These are phyloP conservation scores for Drepana falcataria DNA, from an alignment of 2,888 invertebrate species.

Conservation along the genomic window DNA sequence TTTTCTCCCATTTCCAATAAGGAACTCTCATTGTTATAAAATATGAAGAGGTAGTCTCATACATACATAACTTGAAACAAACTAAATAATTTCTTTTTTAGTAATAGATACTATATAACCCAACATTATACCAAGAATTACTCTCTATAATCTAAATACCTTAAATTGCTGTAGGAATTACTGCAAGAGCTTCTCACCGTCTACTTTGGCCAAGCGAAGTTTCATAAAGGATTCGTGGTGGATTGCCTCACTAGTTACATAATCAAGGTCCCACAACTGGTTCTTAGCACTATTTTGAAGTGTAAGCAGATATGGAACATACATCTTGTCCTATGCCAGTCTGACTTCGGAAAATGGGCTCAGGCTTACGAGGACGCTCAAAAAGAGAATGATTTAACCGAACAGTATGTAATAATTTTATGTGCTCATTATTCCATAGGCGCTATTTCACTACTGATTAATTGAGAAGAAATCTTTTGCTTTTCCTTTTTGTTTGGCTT, in stretches of 20 bases:
- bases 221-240: conserved; percentile 55
- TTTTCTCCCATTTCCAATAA: no score
- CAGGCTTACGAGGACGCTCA: conserved; percentile 51
- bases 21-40: no score
- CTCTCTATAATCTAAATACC: conserved; percentile 1
- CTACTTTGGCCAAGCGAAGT: conserved; percentile 46
- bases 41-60: no score
- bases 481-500: no score
- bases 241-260: conserved; percentile 57
- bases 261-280: conserved; percentile 46
- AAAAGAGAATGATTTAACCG: conserved; percentile 42
- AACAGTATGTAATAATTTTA: conserved; percentile 38
- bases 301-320: conserved; percentile 56
- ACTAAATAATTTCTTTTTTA: no score
- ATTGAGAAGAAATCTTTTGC: no score
- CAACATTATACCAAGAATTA: no score
- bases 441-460: no score
- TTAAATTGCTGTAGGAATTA: conserved; percentile 44
- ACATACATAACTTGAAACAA: no score
- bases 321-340: conserved; percentile 60
- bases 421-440: no score
- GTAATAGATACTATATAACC: no score
- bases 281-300: conserved; percentile 52
- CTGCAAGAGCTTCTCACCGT: conserved; percentile 54
- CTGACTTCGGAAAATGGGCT: conserved; percentile 60